A percentile compares a stretch with the other conserved stretches of the same genome.
Conservation (phyloP, 2,888 invertebrate species). For the Chrysolina americana region DNA sequence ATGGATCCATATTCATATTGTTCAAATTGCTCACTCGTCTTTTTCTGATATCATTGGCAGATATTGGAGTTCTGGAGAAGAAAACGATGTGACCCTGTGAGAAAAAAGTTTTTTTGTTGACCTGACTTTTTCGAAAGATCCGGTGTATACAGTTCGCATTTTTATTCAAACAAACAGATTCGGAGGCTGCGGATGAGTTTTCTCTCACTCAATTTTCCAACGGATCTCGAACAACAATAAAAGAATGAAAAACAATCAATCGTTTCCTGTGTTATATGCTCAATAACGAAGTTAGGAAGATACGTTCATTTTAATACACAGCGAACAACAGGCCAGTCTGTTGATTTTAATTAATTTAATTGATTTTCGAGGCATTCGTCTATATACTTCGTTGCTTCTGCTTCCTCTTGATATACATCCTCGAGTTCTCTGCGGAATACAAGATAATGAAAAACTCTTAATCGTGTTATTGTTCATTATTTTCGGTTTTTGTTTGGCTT, state of each 20-base stretch:
- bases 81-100: too few species aligned
- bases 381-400: conserved; percentile 28
- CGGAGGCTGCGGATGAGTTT: conserved; percentile 30
- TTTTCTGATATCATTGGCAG: too few species aligned
- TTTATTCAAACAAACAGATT: conserved; percentile 25
- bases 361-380: conserved; percentile 34
- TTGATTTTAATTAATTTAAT: conserved; percentile 37
- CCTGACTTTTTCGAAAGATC: conserved; percentile 11
- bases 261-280: conserved; percentile 32
- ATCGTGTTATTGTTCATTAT: conserved; percentile 26
- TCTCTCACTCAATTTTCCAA: conserved; percentile 32
- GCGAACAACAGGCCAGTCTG: conserved; percentile 34
- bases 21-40: too few species aligned
- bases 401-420: conserved; percentile 29
- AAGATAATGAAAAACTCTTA: conserved; percentile 34
- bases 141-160: conserved; percentile 2
- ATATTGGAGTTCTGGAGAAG: too few species aligned
- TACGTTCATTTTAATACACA: conserved; percentile 34
- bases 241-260: conserved; percentile 33
- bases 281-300: conserved; percentile 33
- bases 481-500: conserved; percentile 11
- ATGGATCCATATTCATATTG: too few species aligned
- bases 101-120: too few species aligned
- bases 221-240: conserved; percentile 33
- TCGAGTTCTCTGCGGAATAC: conserved; percentile 28